phyloP scores from a whole-genome alignment of 2,113 vertebrate species.

The Proterorhinus semilunaris region DNA sequence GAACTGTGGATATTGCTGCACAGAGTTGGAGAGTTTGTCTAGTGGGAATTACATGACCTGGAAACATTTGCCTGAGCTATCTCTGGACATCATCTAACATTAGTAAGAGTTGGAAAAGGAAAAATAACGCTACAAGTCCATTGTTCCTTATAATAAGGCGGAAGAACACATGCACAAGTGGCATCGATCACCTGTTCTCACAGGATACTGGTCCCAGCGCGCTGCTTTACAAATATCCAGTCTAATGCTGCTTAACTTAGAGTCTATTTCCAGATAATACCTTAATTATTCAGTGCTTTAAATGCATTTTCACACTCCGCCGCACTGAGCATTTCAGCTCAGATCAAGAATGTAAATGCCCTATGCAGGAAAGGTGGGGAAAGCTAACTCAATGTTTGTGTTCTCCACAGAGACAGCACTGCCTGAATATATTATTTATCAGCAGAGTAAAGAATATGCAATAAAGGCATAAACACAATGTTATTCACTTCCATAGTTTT shows the following conservation, averaged over 20 bases:
- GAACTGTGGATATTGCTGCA: neutral
- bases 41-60: slow-evolving; percentile 5
- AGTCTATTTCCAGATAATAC: slow-evolving; percentile 7
- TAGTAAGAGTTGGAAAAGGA: neutral
- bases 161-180: neutral
- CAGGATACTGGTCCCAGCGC: slow-evolving; percentile 4
- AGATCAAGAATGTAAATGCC: slow-evolving; percentile 5
- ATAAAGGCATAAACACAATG: neutral
- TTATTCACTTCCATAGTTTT: neutral
- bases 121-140: neutral
- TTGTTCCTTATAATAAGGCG: neutral
- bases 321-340: neutral
- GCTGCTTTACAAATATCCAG: neutral
- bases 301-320: slow-evolving; percentile 3
- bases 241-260: neutral
- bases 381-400: slow-evolving; percentile 1
- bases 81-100: slow-evolving; percentile 11
- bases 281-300: slow-evolving; percentile 7
- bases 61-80: slow-evolving; percentile 8
- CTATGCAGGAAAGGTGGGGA: neutral
- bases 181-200: neutral
- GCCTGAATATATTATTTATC: slow-evolving; percentile 3
- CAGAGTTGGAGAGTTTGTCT: neutral
- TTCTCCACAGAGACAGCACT: slow-evolving; percentile 5
- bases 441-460: neutral